Percentiles rank a stretch among this genome's conserved stretches.
These are phyloP conservation scores for Cerastis rubricosa DNA, from an alignment of 2,888 invertebrate genomes.

Conservation along the genomic window DNA sequence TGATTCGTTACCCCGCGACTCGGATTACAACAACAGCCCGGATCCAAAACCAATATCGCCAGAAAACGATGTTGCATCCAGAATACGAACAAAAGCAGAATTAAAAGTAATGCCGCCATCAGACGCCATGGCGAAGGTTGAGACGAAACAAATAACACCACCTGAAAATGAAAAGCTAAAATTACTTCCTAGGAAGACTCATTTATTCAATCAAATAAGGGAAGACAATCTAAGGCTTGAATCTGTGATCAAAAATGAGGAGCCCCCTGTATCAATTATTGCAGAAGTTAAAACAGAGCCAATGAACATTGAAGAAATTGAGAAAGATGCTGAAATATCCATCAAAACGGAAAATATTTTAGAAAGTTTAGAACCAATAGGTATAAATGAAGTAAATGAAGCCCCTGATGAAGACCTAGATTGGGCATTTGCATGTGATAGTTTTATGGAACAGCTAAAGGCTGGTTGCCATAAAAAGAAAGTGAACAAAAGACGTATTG, in stretches of 20 bases:
- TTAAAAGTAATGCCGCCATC: constrained; percentile 92
- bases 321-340: constrained; percentile 89
- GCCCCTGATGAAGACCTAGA: constrained; percentile 81
- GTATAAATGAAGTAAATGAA: constrained; percentile 55
- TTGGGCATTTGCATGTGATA: constrained; percentile 94
- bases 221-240: constrained; percentile 85
- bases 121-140: constrained; percentile 75
- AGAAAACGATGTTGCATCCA: constrained; percentile 91
- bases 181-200: constrained; percentile 81
- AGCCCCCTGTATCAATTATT: constrained; percentile 83
- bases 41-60: constrained; percentile 83
- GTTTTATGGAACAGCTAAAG: constrained; percentile 94
- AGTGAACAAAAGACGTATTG: constrained; percentile 87
- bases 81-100: constrained; percentile 97
- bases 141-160: constrained; percentile 68
- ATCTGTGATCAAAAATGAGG: constrained; percentile 92
- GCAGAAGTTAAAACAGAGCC: constrained; percentile 93
- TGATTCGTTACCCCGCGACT: constrained; percentile 91
- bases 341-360: constrained; percentile 82
- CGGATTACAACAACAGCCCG: constrained; percentile 82
- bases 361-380: constrained; percentile 72
- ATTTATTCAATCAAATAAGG: constrained; percentile 87
- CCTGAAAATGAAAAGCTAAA: constrained; percentile 75
- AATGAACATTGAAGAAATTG: constrained; percentile 92
- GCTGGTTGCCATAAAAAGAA: constrained; percentile 91